Evolutionary conservation across 2,797 vertebrate genomes (phyloP).

Genomic region (Antrozous pallidus): DNA sequence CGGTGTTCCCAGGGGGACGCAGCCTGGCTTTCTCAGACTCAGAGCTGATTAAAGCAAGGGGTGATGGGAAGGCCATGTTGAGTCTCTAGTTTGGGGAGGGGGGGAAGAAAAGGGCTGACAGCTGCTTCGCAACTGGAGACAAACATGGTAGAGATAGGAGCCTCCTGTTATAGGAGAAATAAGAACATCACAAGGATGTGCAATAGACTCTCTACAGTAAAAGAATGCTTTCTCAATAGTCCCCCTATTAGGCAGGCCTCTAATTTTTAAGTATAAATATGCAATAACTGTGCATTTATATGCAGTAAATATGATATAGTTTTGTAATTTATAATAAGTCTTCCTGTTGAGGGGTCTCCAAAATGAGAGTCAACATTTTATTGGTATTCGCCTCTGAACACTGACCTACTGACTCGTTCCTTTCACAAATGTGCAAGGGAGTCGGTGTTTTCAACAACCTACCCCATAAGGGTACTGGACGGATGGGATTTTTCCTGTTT

Average conservation of each 20-base stretch:
- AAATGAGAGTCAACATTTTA: not conserved
- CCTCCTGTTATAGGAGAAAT: conserved; percentile 55
- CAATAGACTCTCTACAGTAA: not conserved
- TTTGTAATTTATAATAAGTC: conserved; percentile 5
- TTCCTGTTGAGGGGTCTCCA: not conserved
- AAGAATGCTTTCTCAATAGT: not conserved
- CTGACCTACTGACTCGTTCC: conserved; percentile 3
- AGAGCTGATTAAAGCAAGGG: conserved; percentile 82
- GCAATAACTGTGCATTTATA: not conserved
- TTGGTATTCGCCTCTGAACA: not conserved
- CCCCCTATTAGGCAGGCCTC: not conserved
- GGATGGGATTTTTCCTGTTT: conserved; percentile 68
- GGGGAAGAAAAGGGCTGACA: conserved; percentile 78
- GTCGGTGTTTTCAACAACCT: conserved; percentile 47
- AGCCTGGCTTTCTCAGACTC: conserved; percentile 82
- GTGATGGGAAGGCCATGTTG: conserved; percentile 81
- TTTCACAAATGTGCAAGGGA: conserved; percentile 12
- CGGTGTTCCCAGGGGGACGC: conserved; percentile 78
- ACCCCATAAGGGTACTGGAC: conserved; percentile 17
- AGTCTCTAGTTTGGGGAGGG: conserved; percentile 75
- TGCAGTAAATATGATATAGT: not conserved
- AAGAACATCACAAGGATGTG: conserved; percentile 40
- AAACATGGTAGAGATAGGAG: conserved; percentile 69
- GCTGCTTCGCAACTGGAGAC: conserved; percentile 82
- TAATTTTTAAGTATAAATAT: not conserved